phyloP scores from a whole-genome alignment of 2,888 invertebrate genomes.

The Falcaria lacertinaria region DNA sequence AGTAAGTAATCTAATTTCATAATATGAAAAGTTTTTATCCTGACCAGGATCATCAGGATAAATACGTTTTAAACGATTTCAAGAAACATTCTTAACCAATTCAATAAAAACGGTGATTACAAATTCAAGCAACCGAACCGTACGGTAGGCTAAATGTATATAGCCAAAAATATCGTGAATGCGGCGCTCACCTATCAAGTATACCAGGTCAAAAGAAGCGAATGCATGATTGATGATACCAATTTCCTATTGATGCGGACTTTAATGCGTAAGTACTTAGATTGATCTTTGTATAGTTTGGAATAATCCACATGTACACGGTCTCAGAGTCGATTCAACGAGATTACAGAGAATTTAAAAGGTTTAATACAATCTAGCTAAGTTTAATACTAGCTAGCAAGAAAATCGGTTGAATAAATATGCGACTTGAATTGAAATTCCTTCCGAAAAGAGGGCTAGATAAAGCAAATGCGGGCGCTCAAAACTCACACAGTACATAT shows the following conservation, averaged over 20 bases:
- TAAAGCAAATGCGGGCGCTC: too few relatives aligned
- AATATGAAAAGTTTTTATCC: too few relatives aligned
- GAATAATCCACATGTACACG: constrained; percentile 4
- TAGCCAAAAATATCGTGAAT: constrained; percentile 6
- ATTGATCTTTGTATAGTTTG: constrained; percentile 16
- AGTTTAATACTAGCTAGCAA: too few relatives aligned
- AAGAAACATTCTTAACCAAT: too few relatives aligned
- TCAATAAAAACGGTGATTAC: too few relatives aligned
- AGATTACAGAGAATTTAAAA: not conserved
- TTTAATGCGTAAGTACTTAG: constrained; percentile 34
- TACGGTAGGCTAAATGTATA: not conserved
- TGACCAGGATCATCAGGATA: too few relatives aligned
- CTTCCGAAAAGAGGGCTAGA: not conserved
- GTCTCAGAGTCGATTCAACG: not conserved
- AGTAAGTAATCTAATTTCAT: too few relatives aligned
- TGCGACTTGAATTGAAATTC: not conserved
- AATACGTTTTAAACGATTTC: too few relatives aligned
- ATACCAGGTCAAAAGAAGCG: constrained; percentile 46
- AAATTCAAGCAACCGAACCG: too few relatives aligned
- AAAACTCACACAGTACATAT: too few relatives aligned
- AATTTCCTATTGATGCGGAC: constrained; percentile 53
- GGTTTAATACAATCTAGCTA: too few relatives aligned
- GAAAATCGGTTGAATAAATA: not conserved
- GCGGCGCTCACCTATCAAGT: constrained; percentile 20
- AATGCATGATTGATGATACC: constrained; percentile 57